Percentiles rank a stretch among this genome's conserved stretches.
phyloP scores from a whole-genome alignment of 2,113 vertebrate species.

The Australoheros scitulus region DNA sequence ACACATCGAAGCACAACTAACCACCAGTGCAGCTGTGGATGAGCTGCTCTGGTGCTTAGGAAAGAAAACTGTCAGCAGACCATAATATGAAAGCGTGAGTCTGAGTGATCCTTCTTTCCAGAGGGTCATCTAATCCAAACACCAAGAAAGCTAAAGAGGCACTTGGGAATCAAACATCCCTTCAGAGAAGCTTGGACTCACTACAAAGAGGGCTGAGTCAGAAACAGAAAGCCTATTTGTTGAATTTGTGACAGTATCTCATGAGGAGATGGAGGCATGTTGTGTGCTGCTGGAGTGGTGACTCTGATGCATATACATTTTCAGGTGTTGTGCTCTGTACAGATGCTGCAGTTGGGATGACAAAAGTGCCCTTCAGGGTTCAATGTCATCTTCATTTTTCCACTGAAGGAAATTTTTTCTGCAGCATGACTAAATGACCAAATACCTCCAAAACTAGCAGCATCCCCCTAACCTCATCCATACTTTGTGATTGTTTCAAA shows the following conservation, averaged over 20 bases:
- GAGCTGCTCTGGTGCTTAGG: neutral
- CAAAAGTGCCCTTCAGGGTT: neutral
- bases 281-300: neutral
- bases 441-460: neutral
- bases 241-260: neutral
- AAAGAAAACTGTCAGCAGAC: neutral
- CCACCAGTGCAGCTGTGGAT: neutral
- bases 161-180: constrained; percentile 7
- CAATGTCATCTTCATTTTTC: neutral
- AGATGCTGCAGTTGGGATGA: neutral
- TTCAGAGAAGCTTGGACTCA: neutral
- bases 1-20: neutral
- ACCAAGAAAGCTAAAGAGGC: constrained; percentile 2
- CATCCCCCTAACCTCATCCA: neutral
- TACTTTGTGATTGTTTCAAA: neutral
- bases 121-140: neutral
- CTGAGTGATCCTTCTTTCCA: neutral
- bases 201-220: neutral
- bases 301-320: neutral
- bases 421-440: neutral
- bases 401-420: neutral
- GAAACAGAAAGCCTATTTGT: neutral
- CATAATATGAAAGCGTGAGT: neutral
- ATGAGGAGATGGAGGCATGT: neutral
- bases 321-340: neutral